phyloP scores from a whole-genome alignment of 1,140 invertebrate species.

The Choristoneura fumiferana region DNA sequence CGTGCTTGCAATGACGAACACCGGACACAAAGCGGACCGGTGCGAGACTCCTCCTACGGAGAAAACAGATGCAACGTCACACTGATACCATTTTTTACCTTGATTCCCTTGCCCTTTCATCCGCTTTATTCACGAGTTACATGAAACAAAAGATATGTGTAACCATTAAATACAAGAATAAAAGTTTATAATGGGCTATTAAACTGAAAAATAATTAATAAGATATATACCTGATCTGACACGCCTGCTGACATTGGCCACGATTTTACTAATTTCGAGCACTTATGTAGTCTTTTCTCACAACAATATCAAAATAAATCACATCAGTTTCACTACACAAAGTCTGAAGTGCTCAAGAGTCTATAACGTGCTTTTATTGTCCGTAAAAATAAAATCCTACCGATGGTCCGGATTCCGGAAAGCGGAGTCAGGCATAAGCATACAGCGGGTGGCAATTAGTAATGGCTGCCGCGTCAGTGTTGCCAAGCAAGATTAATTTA shows the following conservation, averaged over 20 bases:
- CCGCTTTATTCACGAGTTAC: constrained; percentile 82
- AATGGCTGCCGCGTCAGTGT: constrained; percentile 48
- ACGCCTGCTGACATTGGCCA: constrained; percentile 85
- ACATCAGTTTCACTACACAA: constrained; percentile 71
- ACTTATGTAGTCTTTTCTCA: constrained; percentile 66
- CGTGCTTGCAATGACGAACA: constrained; percentile 40
- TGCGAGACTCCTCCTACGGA: constrained; percentile 52
- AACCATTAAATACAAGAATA: constrained; percentile 31
- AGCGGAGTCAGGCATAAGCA: constrained; percentile 17
- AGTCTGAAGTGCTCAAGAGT: constrained; percentile 58
- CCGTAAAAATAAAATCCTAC: constrained; percentile 55
- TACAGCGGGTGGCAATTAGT: constrained; percentile 55
- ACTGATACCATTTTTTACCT: constrained; percentile 80
- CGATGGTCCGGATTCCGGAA: constrained; percentile 49
- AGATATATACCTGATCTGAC: constrained; percentile 82
- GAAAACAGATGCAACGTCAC: constrained; percentile 75
- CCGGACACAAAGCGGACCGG: constrained; percentile 62
- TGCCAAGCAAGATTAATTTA: constrained; percentile 35
- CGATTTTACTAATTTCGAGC: constrained; percentile 67
- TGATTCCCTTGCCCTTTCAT: constrained; percentile 94
- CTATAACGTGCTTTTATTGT: constrained; percentile 62
- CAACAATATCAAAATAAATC: constrained; percentile 59
- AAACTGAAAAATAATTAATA: constrained; percentile 48
- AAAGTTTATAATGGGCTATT: constrained; percentile 35
- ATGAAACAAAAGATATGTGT: constrained; percentile 76